Evolutionary conservation across 2,888 invertebrate species (phyloP).

Genomic region (Ennomos quercinarius): DNA sequence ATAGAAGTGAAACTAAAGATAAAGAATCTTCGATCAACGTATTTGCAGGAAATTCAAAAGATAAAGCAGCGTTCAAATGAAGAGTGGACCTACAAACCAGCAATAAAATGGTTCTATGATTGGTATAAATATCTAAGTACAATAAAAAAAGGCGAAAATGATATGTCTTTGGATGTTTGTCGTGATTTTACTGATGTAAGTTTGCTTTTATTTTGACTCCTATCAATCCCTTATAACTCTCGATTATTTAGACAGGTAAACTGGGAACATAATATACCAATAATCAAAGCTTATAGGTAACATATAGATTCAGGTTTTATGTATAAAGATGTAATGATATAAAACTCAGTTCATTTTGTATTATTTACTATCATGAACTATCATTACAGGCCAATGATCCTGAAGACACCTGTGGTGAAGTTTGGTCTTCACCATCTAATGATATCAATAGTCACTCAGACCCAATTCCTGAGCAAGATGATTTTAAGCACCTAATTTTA

Average conservation of each 20-base stretch:
- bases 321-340: too few relatives aligned
- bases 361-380: neutral
- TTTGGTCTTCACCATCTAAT: constrained; percentile 45
- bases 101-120: constrained; percentile 65
- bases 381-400: constrained; percentile 42
- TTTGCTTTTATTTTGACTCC: neutral
- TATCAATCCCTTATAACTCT: too few relatives aligned
- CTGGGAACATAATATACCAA: too few relatives aligned
- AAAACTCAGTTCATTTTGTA: too few relatives aligned
- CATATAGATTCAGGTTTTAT: too few relatives aligned
- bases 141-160: constrained; percentile 39
- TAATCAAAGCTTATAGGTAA: too few relatives aligned
- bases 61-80: constrained; percentile 59
- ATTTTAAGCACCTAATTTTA: constrained; percentile 51
- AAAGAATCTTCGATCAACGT: constrained; percentile 67
- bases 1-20: constrained; percentile 63
- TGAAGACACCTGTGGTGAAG: constrained; percentile 45
- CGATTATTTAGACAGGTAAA: neutral
- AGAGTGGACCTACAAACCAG: constrained; percentile 56
- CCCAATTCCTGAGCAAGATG: constrained; percentile 51
- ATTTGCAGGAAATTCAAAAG: constrained; percentile 64
- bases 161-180: constrained; percentile 17
- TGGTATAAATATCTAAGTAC: constrained; percentile 56
- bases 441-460: constrained; percentile 45
- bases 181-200: constrained; percentile 34